These are phyloP conservation scores for Enteromius fasciolatus DNA, from an alignment of 2,797 vertebrate species.

Conservation along the genomic window DNA sequence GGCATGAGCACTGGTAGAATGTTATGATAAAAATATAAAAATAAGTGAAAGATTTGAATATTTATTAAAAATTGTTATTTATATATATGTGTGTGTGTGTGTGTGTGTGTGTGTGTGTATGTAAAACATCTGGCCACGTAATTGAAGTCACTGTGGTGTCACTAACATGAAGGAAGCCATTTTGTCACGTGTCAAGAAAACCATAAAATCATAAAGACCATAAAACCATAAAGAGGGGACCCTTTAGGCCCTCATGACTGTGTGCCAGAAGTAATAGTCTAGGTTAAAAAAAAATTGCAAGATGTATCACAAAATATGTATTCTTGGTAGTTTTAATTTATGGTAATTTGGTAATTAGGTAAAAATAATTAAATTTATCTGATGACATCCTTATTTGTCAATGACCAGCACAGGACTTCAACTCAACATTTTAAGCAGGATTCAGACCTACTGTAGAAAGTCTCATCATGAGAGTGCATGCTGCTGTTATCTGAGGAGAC, in stretches of 20 bases:
- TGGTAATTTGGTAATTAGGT: background rate
- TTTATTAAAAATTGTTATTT: too few species aligned
- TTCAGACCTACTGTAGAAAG: background rate
- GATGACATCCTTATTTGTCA: background rate
- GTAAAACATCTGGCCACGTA: background rate
- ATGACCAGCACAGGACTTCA: background rate
- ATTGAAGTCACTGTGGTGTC: constrained; percentile 7
- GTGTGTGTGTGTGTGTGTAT: background rate
- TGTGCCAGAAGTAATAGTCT: background rate
- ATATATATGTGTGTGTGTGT: too few species aligned
- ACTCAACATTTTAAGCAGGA: background rate
- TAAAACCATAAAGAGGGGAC: background rate
- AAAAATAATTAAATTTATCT: background rate
- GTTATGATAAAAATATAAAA: background rate
- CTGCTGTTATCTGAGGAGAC: constrained; percentile 17
- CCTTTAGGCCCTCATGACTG: too few species aligned
- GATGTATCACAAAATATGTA: too few species aligned
- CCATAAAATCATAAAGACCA: constrained; percentile 3
- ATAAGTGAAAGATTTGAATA: background rate
- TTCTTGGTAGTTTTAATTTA: background rate
- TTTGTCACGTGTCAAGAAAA: constrained; percentile 28
- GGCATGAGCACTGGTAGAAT: too few species aligned
- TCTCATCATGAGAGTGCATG: constrained; percentile 1
- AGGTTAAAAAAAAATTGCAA: too few species aligned
- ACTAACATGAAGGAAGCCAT: constrained; percentile 13